Evolutionary conservation across 2,797 vertebrate species (phyloP), one percentile per base, ranked within the genome.

Genomic region (Carapus acus): DNA sequence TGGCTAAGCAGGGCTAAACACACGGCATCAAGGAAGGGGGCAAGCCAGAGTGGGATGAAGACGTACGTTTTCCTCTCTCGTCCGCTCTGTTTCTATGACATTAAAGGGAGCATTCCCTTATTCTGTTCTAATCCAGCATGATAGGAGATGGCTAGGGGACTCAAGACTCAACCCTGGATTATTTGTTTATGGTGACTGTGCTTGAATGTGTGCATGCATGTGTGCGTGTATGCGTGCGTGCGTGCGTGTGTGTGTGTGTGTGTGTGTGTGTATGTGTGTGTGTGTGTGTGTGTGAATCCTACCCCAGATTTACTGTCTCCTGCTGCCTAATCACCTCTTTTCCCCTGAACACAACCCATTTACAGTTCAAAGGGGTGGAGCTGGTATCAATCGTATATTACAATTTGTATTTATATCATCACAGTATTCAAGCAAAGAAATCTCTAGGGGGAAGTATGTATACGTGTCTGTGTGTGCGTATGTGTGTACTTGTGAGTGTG

Each of bases 51-150:
- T 21, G 43, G 15, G 60, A 64, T 62, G 68, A 38, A 60, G 62
- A 45, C 52, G 65, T 66, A 43, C 69, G 72, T 65, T 19, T 34
- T 13, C 36, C 31, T 31, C 44, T 46, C 48, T 75, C 39, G 67
- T 48, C 51, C 49, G 12, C 31, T 33, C 31, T 33, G 31, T 33
- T 33, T 33, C 31, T 9, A 13, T 79, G 77, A 87, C 83, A 86
- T 86, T 85, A 88, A 87, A 87, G 83, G 74, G 75, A 85, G 78
- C 80, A 81, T 84, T 78, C 75, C 73, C 60, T 65, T 83, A 79
- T 85, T 82, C 80, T 84, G 85, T 71, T 76, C 76, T 87, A 87
- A 88, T 89, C 87, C 86, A 82, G 86, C 85, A 61, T 86, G 86
- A 88, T 88, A 85, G 83, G 79, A 83, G 78, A 83, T 82, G 85